A percentile compares a stretch with the other conserved stretches of the same genome.
These are phyloP conservation scores for Chauna torquata DNA, from an alignment of 2,113 vertebrate genomes.

Conservation along the genomic window DNA sequence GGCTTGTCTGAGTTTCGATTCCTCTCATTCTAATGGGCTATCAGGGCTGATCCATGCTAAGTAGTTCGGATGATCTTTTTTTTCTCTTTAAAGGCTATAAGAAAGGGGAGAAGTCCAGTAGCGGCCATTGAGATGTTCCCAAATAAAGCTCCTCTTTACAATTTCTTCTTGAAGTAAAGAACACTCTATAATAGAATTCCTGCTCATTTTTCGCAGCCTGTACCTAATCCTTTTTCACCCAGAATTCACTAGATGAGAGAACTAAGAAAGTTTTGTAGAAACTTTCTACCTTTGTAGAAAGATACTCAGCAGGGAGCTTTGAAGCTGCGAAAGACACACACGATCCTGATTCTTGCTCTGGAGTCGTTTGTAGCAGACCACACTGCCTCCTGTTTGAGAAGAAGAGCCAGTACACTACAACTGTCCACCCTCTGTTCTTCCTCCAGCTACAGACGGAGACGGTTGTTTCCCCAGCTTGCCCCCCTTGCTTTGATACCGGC, in stretches of 20 bases:
- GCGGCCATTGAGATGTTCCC: neutral
- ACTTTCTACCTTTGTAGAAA: neutral
- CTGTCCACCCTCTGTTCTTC: neutral
- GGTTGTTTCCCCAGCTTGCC: neutral
- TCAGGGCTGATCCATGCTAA: neutral
- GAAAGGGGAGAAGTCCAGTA: neutral
- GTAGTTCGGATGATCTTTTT: neutral
- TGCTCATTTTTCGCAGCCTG: neutral
- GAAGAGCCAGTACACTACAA: neutral
- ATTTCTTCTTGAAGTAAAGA: neutral
- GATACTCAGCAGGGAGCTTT: neutral
- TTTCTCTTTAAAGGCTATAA: neutral
- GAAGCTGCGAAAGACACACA: neutral
- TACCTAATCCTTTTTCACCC: neutral
- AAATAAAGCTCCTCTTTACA: neutral
- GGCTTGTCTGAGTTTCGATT: neutral
- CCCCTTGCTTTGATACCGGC: neutral
- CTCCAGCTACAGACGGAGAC: fast-evolving
- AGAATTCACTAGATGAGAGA: neutral
- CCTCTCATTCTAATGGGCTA: neutral
- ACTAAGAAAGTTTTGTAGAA: neutral
- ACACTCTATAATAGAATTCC: neutral
- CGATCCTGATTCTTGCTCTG: neutral
- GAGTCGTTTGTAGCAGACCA: neutral
- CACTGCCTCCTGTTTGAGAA: conserved; percentile 57